Conservation (phyloP, 2,797 vertebrate species). For the Acrocephalus scirpaceus region DNA sequence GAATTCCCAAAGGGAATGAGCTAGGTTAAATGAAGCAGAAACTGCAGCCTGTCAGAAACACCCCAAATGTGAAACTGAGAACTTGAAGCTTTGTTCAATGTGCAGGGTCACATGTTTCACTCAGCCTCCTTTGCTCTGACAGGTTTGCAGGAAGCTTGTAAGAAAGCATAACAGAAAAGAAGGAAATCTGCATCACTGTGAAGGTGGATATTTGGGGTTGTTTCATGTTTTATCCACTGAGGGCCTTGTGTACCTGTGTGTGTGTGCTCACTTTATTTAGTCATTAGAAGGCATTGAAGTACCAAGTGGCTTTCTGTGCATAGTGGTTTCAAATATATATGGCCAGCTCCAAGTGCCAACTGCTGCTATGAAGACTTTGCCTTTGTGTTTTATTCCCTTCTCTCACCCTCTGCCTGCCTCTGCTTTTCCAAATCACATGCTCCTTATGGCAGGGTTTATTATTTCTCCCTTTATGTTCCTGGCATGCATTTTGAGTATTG, state of each 20-base stretch:
- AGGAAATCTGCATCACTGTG: background rate
- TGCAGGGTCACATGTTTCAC: background rate
- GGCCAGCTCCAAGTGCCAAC: background rate
- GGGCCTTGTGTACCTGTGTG: fast-evolving
- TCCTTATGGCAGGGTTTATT: slow-evolving; percentile 7
- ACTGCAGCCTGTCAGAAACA: slow-evolving; percentile 7
- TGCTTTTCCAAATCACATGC: background rate
- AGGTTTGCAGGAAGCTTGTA: background rate
- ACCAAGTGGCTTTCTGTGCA: background rate
- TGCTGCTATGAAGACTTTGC: background rate
- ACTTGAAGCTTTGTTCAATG: background rate
- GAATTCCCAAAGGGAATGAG: background rate
- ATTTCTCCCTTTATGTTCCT: slow-evolving; percentile 5
- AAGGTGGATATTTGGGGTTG: background rate
- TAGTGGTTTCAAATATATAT: background rate
- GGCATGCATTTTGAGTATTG: background rate
- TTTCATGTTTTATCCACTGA: background rate
- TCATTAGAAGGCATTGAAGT: background rate
- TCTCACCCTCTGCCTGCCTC: background rate
- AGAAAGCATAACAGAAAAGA: background rate
- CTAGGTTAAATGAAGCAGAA: slow-evolving; percentile 28
- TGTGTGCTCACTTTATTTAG: background rate
- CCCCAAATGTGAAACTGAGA: background rate
- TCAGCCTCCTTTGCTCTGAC: background rate
- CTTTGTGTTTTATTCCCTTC: background rate